Base-by-base conservation (phyloP, 2,888 invertebrate genomes). In the Trichopoda pennipes region DNA sequence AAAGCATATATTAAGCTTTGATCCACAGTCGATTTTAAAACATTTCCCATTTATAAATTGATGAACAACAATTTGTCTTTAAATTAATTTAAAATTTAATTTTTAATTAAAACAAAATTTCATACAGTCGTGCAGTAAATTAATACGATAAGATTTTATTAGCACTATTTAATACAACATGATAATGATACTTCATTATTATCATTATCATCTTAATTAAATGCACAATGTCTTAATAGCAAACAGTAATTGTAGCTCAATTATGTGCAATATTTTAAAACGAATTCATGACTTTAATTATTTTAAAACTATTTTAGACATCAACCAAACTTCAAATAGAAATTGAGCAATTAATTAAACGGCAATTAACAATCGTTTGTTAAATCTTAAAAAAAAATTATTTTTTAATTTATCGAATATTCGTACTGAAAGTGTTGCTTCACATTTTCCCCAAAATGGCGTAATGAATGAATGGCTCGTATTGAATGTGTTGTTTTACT, bases 321-420 rank as follows among this genome's bases (percentile, higher is more conserved):
- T 60, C 49, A 19, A 6, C 49, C 16, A 58, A 28, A 38, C 51
- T 17, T 19, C 51, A 55, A n/a, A 42, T 28, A 21, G 55, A 74
- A 78, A 81, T 81, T 78, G 70, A 82, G 70, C 70, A 79, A 82
- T 82, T 82, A 79, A 82, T 82, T 79, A 79, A 79, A 75, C 61
- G 23, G 58, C 75, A 75, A 79, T 82, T 82, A 79, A 79, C 82
- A 75, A 82, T 14, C 47, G 61, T 66, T 82, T 79, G 82, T 72
- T 66, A 79, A 79, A 68, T 72, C 47, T n/a, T 47, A 51, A 56
- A 58, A 23, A 42, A 66, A 64, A 42, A 9, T 8, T 32, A 38
- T 17, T 32, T 66, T 55, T 61, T 44, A 16, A 56, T 56, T 35
- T 19, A 32, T 10, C 35, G 16, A 0, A 35, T 38, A 47, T 14